A percentile compares a stretch with the other conserved stretches of the same genome.
These are phyloP conservation scores for Schizotus pectinicornis DNA, from an alignment of 2,888 invertebrate species.

Conservation along the genomic window DNA sequence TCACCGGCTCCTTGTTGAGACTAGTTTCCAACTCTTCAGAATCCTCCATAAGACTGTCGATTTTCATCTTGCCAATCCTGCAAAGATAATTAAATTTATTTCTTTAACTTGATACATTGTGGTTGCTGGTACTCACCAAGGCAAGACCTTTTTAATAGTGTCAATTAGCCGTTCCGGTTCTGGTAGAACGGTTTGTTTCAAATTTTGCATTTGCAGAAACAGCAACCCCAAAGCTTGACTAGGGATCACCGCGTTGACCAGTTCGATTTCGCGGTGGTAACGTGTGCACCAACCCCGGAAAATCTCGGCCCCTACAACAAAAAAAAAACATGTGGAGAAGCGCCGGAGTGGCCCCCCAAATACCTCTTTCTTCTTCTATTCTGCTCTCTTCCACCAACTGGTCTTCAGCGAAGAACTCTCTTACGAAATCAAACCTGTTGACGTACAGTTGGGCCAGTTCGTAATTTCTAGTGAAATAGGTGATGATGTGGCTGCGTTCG, in stretches of 20 bases:
- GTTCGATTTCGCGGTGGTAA: conserved; percentile 72
- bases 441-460: conserved; percentile 69
- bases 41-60: conserved; percentile 62
- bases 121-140: conserved; percentile 63
- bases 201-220: conserved; percentile 70
- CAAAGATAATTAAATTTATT: not conserved
- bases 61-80: conserved; percentile 70
- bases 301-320: conserved; percentile 62
- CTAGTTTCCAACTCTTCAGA: conserved; percentile 70
- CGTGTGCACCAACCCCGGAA: conserved; percentile 73
- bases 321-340: conserved; percentile 9
- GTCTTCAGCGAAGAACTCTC: conserved; percentile 74
- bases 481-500: conserved; percentile 65
- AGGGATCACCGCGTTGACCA: conserved; percentile 70
- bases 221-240: conserved; percentile 77
- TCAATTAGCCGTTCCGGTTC: conserved; percentile 73
- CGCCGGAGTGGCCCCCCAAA: not conserved
- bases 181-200: conserved; percentile 75
- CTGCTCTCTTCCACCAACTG: conserved; percentile 66
- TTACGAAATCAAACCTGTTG: conserved; percentile 68
- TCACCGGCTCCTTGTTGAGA: conserved; percentile 68
- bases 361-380: conserved; percentile 68
- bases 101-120: not conserved
- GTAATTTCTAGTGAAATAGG: conserved; percentile 67
- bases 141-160: conserved; percentile 68